Conservation (phyloP, 2,888 invertebrate species). For the Tinea semifulvella region DNA sequence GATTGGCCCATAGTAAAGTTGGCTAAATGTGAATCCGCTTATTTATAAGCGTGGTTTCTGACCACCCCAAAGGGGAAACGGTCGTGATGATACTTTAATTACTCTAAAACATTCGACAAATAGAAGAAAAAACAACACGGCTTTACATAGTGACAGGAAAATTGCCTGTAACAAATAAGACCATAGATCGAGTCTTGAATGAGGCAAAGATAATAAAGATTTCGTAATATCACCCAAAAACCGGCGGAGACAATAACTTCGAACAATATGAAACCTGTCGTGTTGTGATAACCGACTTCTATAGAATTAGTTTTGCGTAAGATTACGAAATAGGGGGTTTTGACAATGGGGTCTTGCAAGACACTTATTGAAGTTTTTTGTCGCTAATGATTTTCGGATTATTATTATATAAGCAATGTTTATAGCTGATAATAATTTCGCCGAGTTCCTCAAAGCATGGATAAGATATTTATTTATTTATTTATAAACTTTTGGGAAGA, state of each 20-base stretch:
- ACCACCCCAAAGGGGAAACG: too few relatives aligned
- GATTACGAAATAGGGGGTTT: conserved; percentile 7
- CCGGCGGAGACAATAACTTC: conserved; percentile 15
- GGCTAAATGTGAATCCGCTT: too few relatives aligned
- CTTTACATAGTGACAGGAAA: conserved; percentile 13
- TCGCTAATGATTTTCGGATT: conserved; percentile 1
- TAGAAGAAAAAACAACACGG: too few relatives aligned
- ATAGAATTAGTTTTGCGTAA: conserved; percentile 16
- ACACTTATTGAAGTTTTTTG: conserved; percentile 5
- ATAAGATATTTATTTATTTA: too few relatives aligned
- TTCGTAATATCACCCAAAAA: conserved; percentile 16
- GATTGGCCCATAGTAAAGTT: too few relatives aligned
- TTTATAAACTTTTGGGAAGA: too few relatives aligned
- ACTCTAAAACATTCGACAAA: too few relatives aligned
- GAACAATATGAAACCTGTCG: conserved; percentile 13
- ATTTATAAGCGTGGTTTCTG: too few relatives aligned
- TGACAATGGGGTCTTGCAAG: conserved; percentile 15
- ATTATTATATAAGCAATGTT: conserved; percentile 5
- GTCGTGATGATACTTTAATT: too few relatives aligned
- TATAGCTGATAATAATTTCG: too few relatives aligned
- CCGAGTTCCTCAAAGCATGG: too few relatives aligned
- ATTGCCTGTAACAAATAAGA: conserved; percentile 14
- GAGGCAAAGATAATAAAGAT: conserved; percentile 16
- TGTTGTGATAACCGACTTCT: conserved; percentile 12
- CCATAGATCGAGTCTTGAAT: conserved; percentile 15